These are phyloP conservation scores for Brenthis hecate DNA, from an alignment of 2,888 invertebrate genomes.

Conservation along the genomic window DNA sequence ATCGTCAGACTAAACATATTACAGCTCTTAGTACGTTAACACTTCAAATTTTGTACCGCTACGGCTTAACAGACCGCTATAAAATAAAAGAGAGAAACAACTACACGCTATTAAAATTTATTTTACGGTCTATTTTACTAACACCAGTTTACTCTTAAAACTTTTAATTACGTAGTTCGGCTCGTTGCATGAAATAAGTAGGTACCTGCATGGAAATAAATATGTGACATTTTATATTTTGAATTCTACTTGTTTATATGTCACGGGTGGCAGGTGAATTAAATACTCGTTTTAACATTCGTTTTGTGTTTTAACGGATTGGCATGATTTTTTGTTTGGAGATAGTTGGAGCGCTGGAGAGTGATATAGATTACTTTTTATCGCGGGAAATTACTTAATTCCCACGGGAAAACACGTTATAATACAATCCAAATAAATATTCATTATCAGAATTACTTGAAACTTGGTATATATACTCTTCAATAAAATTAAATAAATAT, in stretches of 20 bases:
- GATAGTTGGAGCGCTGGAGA: too few species aligned
- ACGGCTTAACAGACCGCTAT: not conserved
- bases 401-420: too few species aligned
- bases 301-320: too few species aligned
- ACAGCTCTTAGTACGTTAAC: not conserved
- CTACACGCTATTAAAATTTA: slow-evolving; percentile 31
- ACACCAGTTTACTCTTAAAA: slow-evolving; percentile 30
- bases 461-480: too few species aligned
- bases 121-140: slow-evolving; percentile 32
- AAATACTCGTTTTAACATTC: not conserved
- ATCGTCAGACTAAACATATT: not conserved
- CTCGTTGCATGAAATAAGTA: slow-evolving; percentile 18
- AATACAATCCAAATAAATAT: too few species aligned
- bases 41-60: slow-evolving; percentile 6
- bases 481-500: too few species aligned
- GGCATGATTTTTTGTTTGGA: too few species aligned
- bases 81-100: slow-evolving; percentile 16
- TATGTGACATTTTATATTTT: slow-evolving; percentile 1
- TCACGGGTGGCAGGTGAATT: not conserved
- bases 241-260: not conserved
- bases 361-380: too few species aligned
- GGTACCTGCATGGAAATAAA: slow-evolving; percentile 1
- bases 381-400: too few species aligned
- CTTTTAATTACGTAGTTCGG: slow-evolving; percentile 34
- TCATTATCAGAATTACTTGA: too few species aligned